phyloP scores from a whole-genome alignment of 2,888 invertebrate genomes.

The Ichneumon xanthorius region DNA sequence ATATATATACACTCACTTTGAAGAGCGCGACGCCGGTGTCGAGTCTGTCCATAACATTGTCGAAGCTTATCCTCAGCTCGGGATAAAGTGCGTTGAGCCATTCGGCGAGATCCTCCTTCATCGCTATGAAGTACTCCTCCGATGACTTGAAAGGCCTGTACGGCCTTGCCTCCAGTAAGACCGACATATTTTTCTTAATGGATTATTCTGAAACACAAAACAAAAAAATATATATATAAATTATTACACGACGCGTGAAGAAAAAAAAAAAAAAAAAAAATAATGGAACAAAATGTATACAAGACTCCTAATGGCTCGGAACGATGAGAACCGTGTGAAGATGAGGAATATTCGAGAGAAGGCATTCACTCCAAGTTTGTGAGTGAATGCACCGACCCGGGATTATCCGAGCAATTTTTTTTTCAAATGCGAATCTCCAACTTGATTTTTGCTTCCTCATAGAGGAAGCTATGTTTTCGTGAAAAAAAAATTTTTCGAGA shows the following conservation, averaged over 20 bases:
- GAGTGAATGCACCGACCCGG: constrained; percentile 33
- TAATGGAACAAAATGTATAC: not conserved
- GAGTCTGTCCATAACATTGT: constrained; percentile 96
- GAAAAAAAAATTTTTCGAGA: too few relatives aligned
- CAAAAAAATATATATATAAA: constrained; percentile 12
- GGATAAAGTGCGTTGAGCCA: constrained; percentile 97
- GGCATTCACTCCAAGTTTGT: not conserved
- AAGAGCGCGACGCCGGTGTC: constrained; percentile 98
- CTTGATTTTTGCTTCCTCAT: too few relatives aligned
- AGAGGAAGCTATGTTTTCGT: too few relatives aligned
- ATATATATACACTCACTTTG: constrained; percentile 89
- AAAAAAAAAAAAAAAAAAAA: constrained; percentile 20
- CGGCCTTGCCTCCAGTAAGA: constrained; percentile 94
- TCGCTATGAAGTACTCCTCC: constrained; percentile 98
- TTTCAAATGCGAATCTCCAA: constrained; percentile 46
- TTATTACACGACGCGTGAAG: not conserved
- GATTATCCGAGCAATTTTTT: constrained; percentile 46
- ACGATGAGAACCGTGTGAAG: not conserved
- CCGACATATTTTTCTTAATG: constrained; percentile 82
- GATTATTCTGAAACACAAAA: constrained; percentile 61
- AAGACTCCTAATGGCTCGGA: not conserved
- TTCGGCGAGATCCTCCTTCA: constrained; percentile 99
- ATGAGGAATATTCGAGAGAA: constrained; percentile 7
- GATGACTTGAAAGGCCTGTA: constrained; percentile 97
- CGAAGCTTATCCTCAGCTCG: constrained; percentile 93